phyloP scores from a whole-genome alignment of 2,113 vertebrate genomes.

The Spea bombifrons region DNA sequence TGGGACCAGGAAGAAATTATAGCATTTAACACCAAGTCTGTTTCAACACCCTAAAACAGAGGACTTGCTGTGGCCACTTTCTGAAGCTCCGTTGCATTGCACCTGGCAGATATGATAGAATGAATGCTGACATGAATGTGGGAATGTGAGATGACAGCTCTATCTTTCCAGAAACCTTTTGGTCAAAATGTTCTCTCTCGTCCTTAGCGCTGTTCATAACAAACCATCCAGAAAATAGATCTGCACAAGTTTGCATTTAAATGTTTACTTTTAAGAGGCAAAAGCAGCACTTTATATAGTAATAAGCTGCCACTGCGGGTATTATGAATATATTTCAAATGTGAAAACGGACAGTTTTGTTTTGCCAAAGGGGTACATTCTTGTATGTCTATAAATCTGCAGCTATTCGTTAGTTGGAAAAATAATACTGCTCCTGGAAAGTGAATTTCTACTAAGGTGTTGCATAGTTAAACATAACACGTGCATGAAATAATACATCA shows the following conservation, averaged over 20 bases:
- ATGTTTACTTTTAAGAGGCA: too few species aligned
- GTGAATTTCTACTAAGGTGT: too few species aligned
- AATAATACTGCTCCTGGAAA: neutral
- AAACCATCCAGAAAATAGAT: too few species aligned
- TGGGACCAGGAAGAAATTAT: conserved; percentile 31
- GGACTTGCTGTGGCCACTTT: conserved; percentile 26
- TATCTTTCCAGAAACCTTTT: neutral
- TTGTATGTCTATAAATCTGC: neutral
- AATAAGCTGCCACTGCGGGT: too few species aligned
- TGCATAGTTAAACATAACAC: too few species aligned
- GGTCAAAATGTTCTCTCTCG: too few species aligned
- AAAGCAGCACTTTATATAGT: too few species aligned
- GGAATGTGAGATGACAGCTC: conserved; percentile 23
- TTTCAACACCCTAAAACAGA: conserved; percentile 42
- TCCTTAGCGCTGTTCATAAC: too few species aligned
- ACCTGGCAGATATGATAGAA: conserved; percentile 29
- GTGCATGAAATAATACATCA: too few species aligned
- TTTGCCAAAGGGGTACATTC: neutral
- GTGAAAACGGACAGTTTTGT: neutral
- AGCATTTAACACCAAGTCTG: conserved; percentile 38
- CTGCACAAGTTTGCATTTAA: too few species aligned
- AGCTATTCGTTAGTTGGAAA: neutral
- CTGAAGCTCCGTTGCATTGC: conserved; percentile 27
- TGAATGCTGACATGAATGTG: conserved; percentile 27
- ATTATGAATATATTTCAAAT: too few species aligned